Conservation (phyloP, 2,888 invertebrate species). For the Lydus trimaculatus region DNA sequence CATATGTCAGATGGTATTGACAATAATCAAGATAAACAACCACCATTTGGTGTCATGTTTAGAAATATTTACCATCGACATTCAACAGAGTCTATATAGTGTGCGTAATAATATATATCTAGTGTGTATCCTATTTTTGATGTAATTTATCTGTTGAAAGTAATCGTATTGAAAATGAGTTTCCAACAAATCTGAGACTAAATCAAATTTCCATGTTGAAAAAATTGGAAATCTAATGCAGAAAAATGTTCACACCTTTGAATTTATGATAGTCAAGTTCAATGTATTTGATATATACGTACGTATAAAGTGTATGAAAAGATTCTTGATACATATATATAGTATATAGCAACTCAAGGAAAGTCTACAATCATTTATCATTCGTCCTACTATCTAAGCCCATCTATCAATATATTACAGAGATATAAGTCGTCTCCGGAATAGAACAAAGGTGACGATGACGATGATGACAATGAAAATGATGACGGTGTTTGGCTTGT, state of each 20-base stretch:
- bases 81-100: not conserved
- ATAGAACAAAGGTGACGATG: slow-evolving; percentile 37
- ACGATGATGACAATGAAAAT: not conserved
- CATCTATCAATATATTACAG: slow-evolving; percentile 49
- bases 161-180: slow-evolving; percentile 36
- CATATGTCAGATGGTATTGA: not conserved
- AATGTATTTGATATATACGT: not conserved
- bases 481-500: not conserved
- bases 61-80: not conserved
- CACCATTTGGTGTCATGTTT: not conserved
- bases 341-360: slow-evolving; percentile 41
- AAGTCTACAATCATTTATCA: slow-evolving; percentile 46
- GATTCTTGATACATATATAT: slow-evolving; percentile 17
- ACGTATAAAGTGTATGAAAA: slow-evolving; percentile 31
- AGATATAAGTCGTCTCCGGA: slow-evolving; percentile 45
- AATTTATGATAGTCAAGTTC: slow-evolving; percentile 44
- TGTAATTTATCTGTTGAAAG: slow-evolving; percentile 39
- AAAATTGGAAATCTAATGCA: slow-evolving; percentile 50
- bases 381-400: slow-evolving; percentile 40
- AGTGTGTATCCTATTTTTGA: slow-evolving; percentile 26
- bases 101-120: not conserved
- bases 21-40: slow-evolving; percentile 1
- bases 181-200: slow-evolving; percentile 40
- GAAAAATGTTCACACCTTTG: slow-evolving; percentile 45
- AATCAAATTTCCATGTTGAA: slow-evolving; percentile 43